These are phyloP conservation scores for Chiloscyllium plagiosum DNA, from an alignment of 2,113 vertebrate species.

Conservation along the genomic window DNA sequence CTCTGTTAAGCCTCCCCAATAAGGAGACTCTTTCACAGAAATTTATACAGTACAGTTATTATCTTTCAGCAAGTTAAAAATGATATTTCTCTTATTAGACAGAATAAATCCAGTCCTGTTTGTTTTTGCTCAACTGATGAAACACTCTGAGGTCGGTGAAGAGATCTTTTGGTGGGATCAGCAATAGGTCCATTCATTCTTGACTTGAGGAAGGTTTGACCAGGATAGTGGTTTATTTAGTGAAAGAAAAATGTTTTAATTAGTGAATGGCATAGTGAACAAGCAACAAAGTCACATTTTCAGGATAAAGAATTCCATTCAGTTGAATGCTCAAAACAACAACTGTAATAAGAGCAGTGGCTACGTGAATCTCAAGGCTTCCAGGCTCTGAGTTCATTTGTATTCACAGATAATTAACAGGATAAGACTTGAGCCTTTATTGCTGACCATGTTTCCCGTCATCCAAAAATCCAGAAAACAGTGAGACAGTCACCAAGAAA, in stretches of 20 bases:
- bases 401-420: slow-evolving; percentile 23
- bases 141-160: background rate
- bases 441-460: background rate
- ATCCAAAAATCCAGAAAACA: background rate
- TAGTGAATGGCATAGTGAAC: background rate
- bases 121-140: background rate
- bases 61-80: background rate
- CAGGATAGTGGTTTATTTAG: slow-evolving; percentile 1
- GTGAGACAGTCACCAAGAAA: background rate
- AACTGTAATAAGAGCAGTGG: background rate
- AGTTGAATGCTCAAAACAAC: background rate
- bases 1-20: background rate
- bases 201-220: background rate
- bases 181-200: slow-evolving; percentile 28
- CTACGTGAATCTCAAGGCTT: background rate
- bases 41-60: background rate
- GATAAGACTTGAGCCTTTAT: slow-evolving; percentile 5
- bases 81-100: slow-evolving; percentile 2
- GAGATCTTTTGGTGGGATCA: background rate
- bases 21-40: background rate
- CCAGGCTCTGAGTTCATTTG: background rate
- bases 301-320: slow-evolving; percentile 4
- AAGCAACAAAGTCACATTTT: slow-evolving; percentile 11
- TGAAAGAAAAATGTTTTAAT: slow-evolving; percentile 9
- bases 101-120: background rate